A percentile compares a stretch with the other conserved stretches of the same genome.
Conservation (phyloP, 2,797 vertebrate species). For the Danio kyathit region DNA sequence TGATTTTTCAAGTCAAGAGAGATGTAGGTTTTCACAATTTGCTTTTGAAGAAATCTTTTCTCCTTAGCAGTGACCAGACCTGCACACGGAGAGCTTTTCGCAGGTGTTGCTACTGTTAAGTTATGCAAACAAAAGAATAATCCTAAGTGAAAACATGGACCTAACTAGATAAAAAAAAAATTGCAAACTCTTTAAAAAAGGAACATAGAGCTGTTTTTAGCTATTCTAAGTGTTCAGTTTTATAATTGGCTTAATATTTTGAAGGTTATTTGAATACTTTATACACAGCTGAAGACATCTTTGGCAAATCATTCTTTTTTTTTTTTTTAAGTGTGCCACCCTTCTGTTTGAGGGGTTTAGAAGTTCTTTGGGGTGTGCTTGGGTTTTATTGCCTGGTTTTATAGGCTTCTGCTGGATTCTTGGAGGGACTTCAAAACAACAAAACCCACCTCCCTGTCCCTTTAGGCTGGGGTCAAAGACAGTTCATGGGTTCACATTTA, state of each 20-base stretch:
- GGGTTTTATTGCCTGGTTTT: slow-evolving; percentile 80
- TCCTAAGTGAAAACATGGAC: slow-evolving; percentile 26
- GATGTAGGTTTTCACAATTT: not conserved
- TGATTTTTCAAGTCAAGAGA: not conserved
- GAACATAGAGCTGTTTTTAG: not conserved
- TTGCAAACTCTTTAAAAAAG: not conserved
- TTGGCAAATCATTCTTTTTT: not conserved
- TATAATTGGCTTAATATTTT: not conserved
- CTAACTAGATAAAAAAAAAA: no score
- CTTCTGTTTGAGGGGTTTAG: slow-evolving; percentile 50
- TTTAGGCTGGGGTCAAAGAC: slow-evolving; percentile 81
- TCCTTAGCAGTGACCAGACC: not conserved
- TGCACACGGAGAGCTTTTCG: slow-evolving; percentile 13
- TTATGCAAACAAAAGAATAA: slow-evolving; percentile 40
- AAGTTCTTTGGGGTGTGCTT: slow-evolving; percentile 62
- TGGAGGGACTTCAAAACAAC: slow-evolving; percentile 85
- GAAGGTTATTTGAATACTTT: slow-evolving; percentile 12
- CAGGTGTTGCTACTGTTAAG: slow-evolving; percentile 36
- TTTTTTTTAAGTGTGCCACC: slow-evolving; percentile 36
- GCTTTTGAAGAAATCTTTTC: not conserved
- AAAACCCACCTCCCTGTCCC: slow-evolving; percentile 75
- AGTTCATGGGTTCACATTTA: slow-evolving; percentile 88
- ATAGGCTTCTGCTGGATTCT: slow-evolving; percentile 82
- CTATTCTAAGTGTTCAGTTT: not conserved
- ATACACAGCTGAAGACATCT: not conserved